These are phyloP conservation scores for Scaptodrosophila lebanonensis DNA, from an alignment of 1,140 invertebrate genomes.

Conservation along the genomic window DNA sequence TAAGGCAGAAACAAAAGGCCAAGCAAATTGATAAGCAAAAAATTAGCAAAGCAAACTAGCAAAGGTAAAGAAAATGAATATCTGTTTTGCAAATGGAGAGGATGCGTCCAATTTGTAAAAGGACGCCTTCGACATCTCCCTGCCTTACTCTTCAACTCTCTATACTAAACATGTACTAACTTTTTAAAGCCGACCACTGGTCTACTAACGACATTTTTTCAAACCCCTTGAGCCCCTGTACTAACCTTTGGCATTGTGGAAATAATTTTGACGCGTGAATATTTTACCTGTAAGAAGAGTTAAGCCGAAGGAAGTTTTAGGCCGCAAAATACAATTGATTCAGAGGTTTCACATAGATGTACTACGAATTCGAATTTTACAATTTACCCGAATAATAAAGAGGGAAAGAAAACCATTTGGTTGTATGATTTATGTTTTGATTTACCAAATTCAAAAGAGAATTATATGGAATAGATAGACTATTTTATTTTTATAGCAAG, in stretches of 20 bases:
- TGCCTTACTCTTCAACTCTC: background rate
- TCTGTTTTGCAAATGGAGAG: slow-evolving; percentile 4
- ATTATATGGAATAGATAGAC: no score
- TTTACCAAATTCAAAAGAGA: no score
- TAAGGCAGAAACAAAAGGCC: no score
- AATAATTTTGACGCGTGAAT: slow-evolving; percentile 9
- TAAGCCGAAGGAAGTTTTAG: background rate
- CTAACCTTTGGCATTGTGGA: slow-evolving; percentile 68
- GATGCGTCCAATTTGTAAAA: slow-evolving; percentile 18
- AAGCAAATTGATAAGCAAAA: no score
- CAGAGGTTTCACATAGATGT: no score
- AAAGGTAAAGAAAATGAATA: no score
- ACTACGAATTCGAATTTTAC: no score
- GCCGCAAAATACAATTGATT: background rate
- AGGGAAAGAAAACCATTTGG: no score
- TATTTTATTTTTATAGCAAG: no score
- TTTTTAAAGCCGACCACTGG: slow-evolving; percentile 11
- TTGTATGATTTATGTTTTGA: no score
- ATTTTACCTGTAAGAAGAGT: background rate
- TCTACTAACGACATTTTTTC: slow-evolving; percentile 30
- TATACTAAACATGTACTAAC: slow-evolving; percentile 36
- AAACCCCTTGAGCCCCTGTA: slow-evolving; percentile 18
- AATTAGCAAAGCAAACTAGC: no score
- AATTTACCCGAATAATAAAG: no score
- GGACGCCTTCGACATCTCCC: background rate